Evolutionary conservation across 2,113 vertebrate species (phyloP).

Genomic region (Stercorarius parasiticus): DNA sequence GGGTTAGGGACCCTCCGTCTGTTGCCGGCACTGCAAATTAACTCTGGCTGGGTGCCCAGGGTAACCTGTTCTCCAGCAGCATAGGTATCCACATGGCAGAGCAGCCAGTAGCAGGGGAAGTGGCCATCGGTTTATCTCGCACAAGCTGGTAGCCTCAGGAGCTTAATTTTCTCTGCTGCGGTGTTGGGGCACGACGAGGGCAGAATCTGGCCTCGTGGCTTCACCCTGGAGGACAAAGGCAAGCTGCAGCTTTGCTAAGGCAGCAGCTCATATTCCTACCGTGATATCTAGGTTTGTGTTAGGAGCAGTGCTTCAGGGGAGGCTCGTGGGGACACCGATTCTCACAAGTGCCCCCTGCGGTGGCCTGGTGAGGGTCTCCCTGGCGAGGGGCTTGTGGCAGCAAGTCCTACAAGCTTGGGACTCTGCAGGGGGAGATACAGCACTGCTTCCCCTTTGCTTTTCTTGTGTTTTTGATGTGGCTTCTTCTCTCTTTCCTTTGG

Average conservation of each 20-base stretch:
- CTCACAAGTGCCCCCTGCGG: neutral
- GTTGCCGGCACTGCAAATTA: neutral
- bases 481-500: neutral
- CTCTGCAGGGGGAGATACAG: neutral
- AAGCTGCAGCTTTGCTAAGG: neutral
- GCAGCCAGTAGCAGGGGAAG: neutral
- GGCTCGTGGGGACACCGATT: neutral
- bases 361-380: neutral
- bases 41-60: neutral
- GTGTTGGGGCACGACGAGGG: neutral
- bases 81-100: neutral
- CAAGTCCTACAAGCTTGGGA: fast-evolving
- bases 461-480: neutral
- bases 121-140: neutral
- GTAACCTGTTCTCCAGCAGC: neutral
- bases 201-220: neutral
- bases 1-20: neutral
- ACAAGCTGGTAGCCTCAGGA: neutral
- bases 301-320: neutral
- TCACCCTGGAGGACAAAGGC: neutral
- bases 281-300: neutral
- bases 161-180: neutral
- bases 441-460: neutral
- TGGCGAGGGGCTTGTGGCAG: neutral
- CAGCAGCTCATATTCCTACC: neutral